A percentile compares a stretch with the other conserved stretches of the same genome.
These are phyloP conservation scores for Phataginus tricuspis DNA, from an alignment of 2,797 vertebrate genomes.

Conservation along the genomic window DNA sequence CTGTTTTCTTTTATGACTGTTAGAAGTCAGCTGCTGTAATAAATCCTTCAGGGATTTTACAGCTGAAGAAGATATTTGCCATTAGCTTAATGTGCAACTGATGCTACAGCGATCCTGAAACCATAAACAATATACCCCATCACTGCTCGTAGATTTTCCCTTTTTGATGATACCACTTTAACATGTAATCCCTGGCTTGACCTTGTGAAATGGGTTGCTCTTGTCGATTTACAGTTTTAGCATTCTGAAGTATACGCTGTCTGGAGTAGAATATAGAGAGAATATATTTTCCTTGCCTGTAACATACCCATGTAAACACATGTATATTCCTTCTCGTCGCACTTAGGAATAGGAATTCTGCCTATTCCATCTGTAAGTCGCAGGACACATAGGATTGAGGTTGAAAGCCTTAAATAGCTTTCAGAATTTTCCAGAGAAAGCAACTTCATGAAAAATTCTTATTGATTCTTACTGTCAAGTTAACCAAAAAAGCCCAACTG, in stretches of 20 bases:
- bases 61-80: constrained; percentile 24
- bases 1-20: constrained; percentile 40
- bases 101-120: neutral
- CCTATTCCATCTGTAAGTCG: neutral
- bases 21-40: neutral
- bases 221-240: neutral
- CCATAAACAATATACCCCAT: neutral
- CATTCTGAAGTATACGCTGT: neutral
- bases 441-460: neutral
- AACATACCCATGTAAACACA: neutral
- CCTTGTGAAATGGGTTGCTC: neutral
- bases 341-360: neutral
- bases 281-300: neutral
- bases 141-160: neutral
- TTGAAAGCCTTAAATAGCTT: neutral
- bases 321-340: neutral
- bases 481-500: neutral
- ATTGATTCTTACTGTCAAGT: neutral
- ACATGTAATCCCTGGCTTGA: neutral
- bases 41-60: constrained; percentile 28
- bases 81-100: neutral
- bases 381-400: neutral
- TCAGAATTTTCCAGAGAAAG: neutral
- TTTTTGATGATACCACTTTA: neutral
- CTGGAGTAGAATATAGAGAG: neutral